These are phyloP conservation scores for Drosophila prostipennis DNA, from an alignment of 2,888 invertebrate species.

Conservation along the genomic window DNA sequence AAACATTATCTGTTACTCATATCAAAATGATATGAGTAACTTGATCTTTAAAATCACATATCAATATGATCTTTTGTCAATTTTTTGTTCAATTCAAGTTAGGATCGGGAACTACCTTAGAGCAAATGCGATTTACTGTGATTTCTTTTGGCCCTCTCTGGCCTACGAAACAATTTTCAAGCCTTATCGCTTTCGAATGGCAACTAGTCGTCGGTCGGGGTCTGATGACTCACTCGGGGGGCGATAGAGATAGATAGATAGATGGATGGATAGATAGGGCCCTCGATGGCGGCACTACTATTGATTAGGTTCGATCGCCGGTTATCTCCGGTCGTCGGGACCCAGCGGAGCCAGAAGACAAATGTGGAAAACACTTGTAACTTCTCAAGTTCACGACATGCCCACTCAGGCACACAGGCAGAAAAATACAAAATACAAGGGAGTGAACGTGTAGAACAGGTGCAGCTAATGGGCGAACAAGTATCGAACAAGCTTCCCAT, in stretches of 20 bases:
- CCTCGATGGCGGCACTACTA: constrained; percentile 54
- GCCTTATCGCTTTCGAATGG: constrained; percentile 14
- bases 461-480: constrained; percentile 50
- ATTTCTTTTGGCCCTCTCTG: neutral
- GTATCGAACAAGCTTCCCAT: constrained; percentile 31
- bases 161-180: neutral
- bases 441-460: constrained; percentile 52
- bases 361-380: constrained; percentile 65
- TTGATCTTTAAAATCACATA: too few species aligned
- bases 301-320: constrained; percentile 45
- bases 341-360: constrained; percentile 30
- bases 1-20: too few species aligned
- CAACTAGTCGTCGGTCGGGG: neutral
- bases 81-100: too few species aligned
- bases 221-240: constrained; percentile 19
- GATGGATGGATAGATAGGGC: constrained; percentile 11
- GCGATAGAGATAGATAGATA: neutral
- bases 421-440: constrained; percentile 4
- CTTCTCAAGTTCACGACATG: constrained; percentile 51
- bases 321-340: constrained; percentile 25
- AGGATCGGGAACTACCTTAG: too few species aligned
- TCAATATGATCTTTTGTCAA: too few species aligned
- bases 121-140: neutral
- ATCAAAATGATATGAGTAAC: too few species aligned
- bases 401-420: constrained; percentile 11